Base-by-base conservation (phyloP, 23 tunicate genomes). In the Halocynthia aurantium region DNA sequence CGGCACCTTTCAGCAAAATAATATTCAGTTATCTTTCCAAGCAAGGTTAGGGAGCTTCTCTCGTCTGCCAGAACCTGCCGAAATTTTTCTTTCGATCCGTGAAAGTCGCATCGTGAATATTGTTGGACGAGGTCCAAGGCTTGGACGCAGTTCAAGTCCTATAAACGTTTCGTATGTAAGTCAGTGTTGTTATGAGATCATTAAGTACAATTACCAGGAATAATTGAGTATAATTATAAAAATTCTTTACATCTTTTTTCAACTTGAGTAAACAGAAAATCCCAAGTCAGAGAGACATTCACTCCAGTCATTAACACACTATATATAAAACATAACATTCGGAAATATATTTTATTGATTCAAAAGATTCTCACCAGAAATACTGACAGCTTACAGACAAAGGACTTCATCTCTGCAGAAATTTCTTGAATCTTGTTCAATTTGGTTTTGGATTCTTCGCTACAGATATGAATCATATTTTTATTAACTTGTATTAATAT, bases 1-100 rank as follows among this genome's bases (percentile, higher is more conserved):
- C 7, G 8, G 0, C 62, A 91, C 97, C 97, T 85, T 77, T 91
- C 97, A 44, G 72, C 82, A 61, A 91, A 91, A 69, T 85, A 91
- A 77, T 76, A 77, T 31, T 85, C 77, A n/a, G 90, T 52, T 21
- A 91, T 22, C 49, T 85, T 77, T 55, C 90, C 77, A 8, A 85
- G 75, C 15, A 91, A 66, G 6, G 62, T 17, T 20, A 64, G 31
- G 52, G 75, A 62, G n/a, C 51, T 70, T 65, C 82, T 75, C 44
- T 84, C 89, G 6, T 89, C 96, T 22, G 70, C 75, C 8, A 91
- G 62, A 55, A 81, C 53, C 51, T 91, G 79, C 18, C 76, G 57
- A 52, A 91, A 73, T 58, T 81, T 85, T 63, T 70, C 68, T 66
- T 76, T 81, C 5, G 90, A 91, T 18, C 97, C 90, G 62, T 77